phyloP scores from a whole-genome alignment of 2,888 invertebrate species.

The Hirudinaria manillensis region DNA sequence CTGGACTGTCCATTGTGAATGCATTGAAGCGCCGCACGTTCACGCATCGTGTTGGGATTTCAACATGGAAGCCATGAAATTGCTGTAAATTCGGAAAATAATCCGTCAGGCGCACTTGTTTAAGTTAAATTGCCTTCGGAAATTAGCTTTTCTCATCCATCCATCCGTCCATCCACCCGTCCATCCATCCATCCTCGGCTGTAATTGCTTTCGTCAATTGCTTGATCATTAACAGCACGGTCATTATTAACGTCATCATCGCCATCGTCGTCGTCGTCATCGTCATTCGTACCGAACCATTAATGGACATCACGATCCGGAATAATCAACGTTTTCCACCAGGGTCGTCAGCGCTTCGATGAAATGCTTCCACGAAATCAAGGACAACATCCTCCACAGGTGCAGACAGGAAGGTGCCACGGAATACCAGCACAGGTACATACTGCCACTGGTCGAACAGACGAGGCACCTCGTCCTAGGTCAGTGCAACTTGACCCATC shows the following conservation, averaged over 20 bases:
- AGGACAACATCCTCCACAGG: slow-evolving; percentile 29
- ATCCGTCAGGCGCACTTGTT: no score
- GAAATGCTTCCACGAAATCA: slow-evolving; percentile 34
- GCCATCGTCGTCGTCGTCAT: neutral
- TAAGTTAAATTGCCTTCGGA: no score
- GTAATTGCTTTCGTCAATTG: slow-evolving; percentile 24
- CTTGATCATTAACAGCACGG: slow-evolving; percentile 25
- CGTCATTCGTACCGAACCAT: neutral
- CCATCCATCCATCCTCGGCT: neutral
- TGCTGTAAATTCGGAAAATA: no score
- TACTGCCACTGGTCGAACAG: slow-evolving; percentile 32
- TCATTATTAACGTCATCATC: slow-evolving; percentile 13
- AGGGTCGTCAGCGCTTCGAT: slow-evolving; percentile 32
- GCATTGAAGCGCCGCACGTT: no score
- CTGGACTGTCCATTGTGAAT: no score
- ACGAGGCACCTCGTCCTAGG: slow-evolving; percentile 28
- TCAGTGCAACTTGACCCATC: slow-evolving; percentile 29
- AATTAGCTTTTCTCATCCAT: no score
- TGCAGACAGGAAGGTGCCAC: slow-evolving; percentile 26
- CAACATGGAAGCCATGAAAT: no score
- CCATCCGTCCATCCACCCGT: no score
- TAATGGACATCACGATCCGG: no score
- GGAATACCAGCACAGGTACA: slow-evolving; percentile 30
- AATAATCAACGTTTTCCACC: slow-evolving; percentile 1
- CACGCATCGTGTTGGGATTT: no score